phyloP scores from a whole-genome alignment of 2,113 vertebrate species.

The Neodon shergylaensis region DNA sequence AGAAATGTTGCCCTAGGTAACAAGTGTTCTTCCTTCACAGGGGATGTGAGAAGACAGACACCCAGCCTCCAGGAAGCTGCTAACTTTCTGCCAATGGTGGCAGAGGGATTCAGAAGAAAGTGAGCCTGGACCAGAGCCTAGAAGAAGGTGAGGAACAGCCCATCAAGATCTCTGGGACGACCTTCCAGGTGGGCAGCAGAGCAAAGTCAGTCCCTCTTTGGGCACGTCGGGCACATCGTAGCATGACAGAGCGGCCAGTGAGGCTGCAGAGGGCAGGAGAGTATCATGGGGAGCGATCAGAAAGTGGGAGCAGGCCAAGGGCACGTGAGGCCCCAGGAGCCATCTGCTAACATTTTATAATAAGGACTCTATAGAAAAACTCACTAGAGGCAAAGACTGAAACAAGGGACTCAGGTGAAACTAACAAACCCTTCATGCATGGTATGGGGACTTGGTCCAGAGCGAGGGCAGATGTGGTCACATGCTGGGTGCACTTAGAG shows the following conservation, averaged over 20 bases:
- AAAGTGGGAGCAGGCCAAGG: not conserved
- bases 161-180: not conserved
- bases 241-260: accelerated
- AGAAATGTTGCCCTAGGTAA: not conserved
- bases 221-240: not conserved
- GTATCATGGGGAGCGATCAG: not conserved
- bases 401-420: not conserved
- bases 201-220: not conserved
- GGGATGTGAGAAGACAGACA: not conserved
- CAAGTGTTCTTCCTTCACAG: not conserved
- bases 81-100: not conserved
- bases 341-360: not conserved
- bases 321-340: not conserved
- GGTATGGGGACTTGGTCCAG: too few relatives aligned
- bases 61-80: not conserved
- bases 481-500: not conserved
- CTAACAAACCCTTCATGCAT: not conserved
- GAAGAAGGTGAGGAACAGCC: not conserved
- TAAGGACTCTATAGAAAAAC: not conserved
- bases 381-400: not conserved
- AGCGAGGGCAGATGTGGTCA: not conserved
- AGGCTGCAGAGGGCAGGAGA: not conserved
- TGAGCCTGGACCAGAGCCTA: not conserved
- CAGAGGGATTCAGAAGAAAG: not conserved
- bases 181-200: not conserved